Evolutionary conservation across 2,888 invertebrate genomes (phyloP).

Genomic region (Bimastos eiseni): DNA sequence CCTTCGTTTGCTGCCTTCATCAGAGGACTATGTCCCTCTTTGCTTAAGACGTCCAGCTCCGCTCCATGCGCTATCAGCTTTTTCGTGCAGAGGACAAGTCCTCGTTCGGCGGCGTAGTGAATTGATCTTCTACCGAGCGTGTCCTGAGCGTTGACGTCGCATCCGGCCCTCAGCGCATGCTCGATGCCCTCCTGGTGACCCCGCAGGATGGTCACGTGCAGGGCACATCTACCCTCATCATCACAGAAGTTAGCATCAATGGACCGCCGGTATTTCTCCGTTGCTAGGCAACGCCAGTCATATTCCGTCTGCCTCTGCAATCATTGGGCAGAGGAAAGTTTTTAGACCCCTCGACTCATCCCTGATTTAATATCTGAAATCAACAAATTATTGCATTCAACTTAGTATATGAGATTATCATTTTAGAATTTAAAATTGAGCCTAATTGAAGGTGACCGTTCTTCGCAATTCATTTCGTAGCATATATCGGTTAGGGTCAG

Average conservation of each 20-base stretch:
- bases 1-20: constrained; percentile 33
- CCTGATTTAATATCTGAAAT: background rate
- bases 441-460: too few species aligned
- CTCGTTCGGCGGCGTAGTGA: constrained; percentile 30
- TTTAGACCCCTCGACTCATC: background rate
- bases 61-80: constrained; percentile 16
- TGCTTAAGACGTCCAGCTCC: constrained; percentile 26
- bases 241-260: constrained; percentile 30
- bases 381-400: background rate
- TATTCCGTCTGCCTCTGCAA: background rate
- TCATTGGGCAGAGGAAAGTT: background rate
- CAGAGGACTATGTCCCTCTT: constrained; percentile 30
- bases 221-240: constrained; percentile 21
- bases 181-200: constrained; percentile 25
- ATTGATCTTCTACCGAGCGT: constrained; percentile 23
- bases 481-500: too few species aligned
- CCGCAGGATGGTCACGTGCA: constrained; percentile 26
- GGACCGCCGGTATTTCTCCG: constrained; percentile 24
- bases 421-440: too few species aligned
- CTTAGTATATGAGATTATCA: too few species aligned
- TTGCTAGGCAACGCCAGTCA: background rate
- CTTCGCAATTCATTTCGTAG: too few species aligned
- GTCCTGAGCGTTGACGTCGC: constrained; percentile 33
- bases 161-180: constrained; percentile 34
- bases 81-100: background rate